Conservation (phyloP, 2,888 invertebrate species). For the Lycophotia porphyrea region DNA sequence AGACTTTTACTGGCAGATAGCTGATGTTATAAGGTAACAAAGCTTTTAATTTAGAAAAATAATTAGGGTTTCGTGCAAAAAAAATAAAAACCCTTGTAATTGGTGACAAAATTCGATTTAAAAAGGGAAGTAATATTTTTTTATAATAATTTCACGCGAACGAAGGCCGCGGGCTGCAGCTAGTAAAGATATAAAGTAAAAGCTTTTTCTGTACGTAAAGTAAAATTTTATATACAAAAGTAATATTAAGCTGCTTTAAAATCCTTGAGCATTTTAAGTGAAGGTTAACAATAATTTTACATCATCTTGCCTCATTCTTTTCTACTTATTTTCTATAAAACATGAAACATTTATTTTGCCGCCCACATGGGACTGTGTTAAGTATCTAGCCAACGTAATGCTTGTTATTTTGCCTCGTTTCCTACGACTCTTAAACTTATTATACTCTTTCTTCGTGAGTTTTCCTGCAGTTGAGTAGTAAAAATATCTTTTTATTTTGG, state of each 20-base stretch:
- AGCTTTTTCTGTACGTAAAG: not conserved
- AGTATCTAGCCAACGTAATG: not conserved
- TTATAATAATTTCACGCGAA: no score
- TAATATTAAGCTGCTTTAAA: not conserved
- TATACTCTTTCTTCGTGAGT: not conserved
- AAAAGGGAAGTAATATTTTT: no score
- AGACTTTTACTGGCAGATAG: no score
- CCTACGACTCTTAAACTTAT: not conserved
- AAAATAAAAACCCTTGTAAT: no score
- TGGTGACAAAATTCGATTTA: no score
- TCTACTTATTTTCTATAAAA: not conserved
- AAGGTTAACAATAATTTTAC: not conserved
- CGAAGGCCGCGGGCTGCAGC: no score
- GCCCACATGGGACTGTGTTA: constrained; percentile 2
- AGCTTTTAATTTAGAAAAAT: no score
- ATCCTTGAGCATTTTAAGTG: not conserved
- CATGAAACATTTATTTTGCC: constrained; percentile 5
- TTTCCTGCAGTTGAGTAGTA: not conserved
- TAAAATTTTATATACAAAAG: not conserved
- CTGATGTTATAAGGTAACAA: no score
- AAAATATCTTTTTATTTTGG: constrained; percentile 12
- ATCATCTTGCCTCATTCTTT: not conserved
- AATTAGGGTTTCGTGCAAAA: no score
- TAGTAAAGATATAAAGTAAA: not conserved
- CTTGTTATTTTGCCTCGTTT: constrained; percentile 23